These are phyloP conservation scores for Epizoanthus scotinus DNA, from an alignment of 92 coral and sea anemone genomes.

Conservation along the genomic window DNA sequence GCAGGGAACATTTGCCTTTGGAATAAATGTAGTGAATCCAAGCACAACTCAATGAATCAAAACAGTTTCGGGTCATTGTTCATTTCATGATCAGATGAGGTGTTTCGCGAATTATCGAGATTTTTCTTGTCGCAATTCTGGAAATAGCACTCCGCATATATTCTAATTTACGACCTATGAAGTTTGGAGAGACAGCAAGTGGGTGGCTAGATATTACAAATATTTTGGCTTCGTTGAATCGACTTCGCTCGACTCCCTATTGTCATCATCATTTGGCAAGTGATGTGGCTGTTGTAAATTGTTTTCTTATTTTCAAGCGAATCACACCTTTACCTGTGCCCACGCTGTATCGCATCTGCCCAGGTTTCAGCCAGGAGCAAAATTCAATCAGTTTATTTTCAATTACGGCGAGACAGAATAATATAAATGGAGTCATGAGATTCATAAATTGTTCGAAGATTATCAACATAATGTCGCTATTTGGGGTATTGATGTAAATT, in stretches of 20 bases:
- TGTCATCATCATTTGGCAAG: no score
- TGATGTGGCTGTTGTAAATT: no score
- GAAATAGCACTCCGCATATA: background rate
- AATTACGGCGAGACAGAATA: background rate
- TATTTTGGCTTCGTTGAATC: slow-evolving; percentile 32
- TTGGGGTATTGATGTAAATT: no score
- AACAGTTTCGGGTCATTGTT: slow-evolving; percentile 9
- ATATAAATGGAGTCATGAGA: slow-evolving; percentile 2
- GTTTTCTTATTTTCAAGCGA: no score
- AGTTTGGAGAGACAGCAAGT: background rate
- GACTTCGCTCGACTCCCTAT: background rate
- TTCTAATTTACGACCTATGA: slow-evolving; percentile 14
- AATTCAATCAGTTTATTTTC: no score
- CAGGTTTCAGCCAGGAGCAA: no score
- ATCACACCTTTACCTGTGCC: no score
- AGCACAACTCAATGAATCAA: background rate
- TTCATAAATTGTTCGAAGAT: background rate
- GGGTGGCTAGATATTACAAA: background rate
- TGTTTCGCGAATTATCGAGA: slow-evolving; percentile 16
- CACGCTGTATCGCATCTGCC: no score
- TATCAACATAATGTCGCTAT: background rate
- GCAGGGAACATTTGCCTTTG: background rate
- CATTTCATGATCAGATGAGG: background rate
- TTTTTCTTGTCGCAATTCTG: background rate
- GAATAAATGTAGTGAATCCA: slow-evolving; percentile 4